A percentile compares a stretch with the other conserved stretches of the same genome.
Evolutionary conservation across 2,888 invertebrate species (phyloP).

Genomic region (Synergus laeviventris): DNA sequence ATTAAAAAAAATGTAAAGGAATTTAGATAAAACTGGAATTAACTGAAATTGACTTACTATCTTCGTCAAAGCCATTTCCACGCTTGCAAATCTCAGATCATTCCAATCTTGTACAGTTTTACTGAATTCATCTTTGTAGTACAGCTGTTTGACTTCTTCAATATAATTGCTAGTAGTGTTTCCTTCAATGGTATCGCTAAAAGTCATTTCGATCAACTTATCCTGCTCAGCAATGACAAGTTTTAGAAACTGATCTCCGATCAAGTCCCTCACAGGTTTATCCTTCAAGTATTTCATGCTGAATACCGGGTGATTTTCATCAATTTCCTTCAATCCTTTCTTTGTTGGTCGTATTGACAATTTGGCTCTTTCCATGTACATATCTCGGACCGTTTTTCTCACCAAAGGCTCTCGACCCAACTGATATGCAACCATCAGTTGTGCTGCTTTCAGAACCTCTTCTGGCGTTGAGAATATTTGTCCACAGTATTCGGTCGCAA

Average conservation of each 20-base stretch:
- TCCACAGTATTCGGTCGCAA: constrained; percentile 85
- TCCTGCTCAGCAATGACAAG: constrained; percentile 89
- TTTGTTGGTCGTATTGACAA: constrained; percentile 90
- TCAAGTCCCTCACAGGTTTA: constrained; percentile 93
- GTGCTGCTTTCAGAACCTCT: constrained; percentile 92
- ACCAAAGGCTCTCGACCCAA: constrained; percentile 94
- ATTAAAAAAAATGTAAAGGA: too few species aligned
- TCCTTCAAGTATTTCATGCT: constrained; percentile 93
- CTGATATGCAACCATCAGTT: constrained; percentile 96
- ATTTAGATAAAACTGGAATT: too few species aligned
- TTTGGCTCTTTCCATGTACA: constrained; percentile 92
- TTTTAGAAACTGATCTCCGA: constrained; percentile 93
- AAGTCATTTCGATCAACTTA: constrained; percentile 84
- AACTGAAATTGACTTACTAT: constrained; percentile 76
- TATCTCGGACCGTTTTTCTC: constrained; percentile 89
- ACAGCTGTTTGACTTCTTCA: constrained; percentile 92
- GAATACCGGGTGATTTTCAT: constrained; percentile 93
- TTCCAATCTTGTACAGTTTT: constrained; percentile 98
- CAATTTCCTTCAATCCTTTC: constrained; percentile 95
- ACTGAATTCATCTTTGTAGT: constrained; percentile 95
- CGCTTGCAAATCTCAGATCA: constrained; percentile 88
- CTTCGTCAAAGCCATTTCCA: constrained; percentile 90
- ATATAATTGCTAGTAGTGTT: constrained; percentile 87
- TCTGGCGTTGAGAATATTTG: constrained; percentile 79
- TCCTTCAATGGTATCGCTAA: constrained; percentile 88